A percentile compares a stretch with the other conserved stretches of the same genome.
Conservation (phyloP, 2,888 invertebrate genomes). For the Heliconius aoede region DNA sequence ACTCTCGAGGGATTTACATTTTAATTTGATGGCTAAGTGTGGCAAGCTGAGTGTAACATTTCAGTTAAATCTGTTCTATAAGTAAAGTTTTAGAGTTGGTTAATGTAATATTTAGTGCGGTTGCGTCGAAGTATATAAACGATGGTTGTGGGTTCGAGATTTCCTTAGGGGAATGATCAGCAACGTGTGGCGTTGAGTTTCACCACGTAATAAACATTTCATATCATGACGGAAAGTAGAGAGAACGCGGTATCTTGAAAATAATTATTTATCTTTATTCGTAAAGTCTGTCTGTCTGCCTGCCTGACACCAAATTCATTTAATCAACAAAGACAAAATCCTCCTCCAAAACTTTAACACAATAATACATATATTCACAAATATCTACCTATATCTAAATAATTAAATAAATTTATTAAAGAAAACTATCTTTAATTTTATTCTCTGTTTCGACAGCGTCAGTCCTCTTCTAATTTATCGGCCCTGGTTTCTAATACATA, state of each 20-base stretch:
- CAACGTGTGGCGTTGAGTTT: neutral
- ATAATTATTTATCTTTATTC: no score
- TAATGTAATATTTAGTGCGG: neutral
- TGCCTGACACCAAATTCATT: no score
- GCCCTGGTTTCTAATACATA: constrained; percentile 62
- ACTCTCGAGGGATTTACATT: neutral
- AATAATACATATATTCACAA: neutral
- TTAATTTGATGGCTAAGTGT: constrained; percentile 2
- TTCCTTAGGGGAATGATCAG: neutral
- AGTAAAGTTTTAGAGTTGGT: no score
- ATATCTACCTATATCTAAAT: neutral
- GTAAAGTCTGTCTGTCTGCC: no score
- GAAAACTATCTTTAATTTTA: constrained; percentile 16
- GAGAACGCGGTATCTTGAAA: neutral
- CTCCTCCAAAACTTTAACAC: no score
- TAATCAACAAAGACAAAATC: no score
- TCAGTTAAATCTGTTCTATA: neutral
- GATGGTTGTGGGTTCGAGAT: neutral
- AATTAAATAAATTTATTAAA: neutral
- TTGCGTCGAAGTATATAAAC: neutral
- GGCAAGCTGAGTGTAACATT: neutral
- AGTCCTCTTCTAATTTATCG: constrained; percentile 45
- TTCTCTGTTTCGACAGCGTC: constrained; percentile 30
- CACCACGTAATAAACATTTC: neutral
- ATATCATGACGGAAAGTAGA: neutral